phyloP scores from a whole-genome alignment of 2,888 invertebrate species.

The Ferdinandea cuprea region DNA sequence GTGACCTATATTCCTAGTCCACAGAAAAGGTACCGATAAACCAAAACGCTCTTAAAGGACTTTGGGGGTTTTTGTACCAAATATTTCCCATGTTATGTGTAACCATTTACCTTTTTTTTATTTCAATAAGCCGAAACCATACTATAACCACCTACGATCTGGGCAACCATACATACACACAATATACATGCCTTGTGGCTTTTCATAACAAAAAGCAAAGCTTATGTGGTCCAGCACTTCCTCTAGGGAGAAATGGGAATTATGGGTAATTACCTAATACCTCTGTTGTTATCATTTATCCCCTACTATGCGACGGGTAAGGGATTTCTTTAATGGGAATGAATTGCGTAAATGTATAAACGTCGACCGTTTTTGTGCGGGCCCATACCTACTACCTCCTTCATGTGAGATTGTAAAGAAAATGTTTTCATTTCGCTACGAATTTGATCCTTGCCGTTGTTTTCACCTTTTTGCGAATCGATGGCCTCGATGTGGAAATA shows the following conservation, averaged over 20 bases:
- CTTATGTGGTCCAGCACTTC: slow-evolving; percentile 53
- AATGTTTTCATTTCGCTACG: slow-evolving; percentile 17
- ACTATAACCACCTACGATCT: slow-evolving; percentile 39
- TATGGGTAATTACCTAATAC: slow-evolving; percentile 38
- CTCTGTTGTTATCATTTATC: slow-evolving; percentile 44
- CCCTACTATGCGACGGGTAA: slow-evolving; percentile 15
- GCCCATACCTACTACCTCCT: slow-evolving; percentile 22
- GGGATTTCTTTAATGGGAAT: slow-evolving; percentile 67
- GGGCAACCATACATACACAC: slow-evolving; percentile 6
- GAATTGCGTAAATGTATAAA: slow-evolving; percentile 66
- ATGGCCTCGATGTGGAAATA: slow-evolving; percentile 9
- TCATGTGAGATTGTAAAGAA: slow-evolving; percentile 36
- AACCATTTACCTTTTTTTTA: slow-evolving; percentile 36
- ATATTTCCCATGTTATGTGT: neutral
- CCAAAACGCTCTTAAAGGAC: neutral
- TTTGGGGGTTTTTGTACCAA: neutral
- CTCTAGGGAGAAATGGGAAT: neutral
- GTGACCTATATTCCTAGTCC: neutral
- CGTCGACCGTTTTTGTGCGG: slow-evolving; percentile 19
- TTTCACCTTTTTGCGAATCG: slow-evolving; percentile 22
- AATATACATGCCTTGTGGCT: slow-evolving; percentile 30
- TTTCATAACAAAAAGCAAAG: slow-evolving; percentile 34
- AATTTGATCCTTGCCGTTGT: slow-evolving; percentile 18
- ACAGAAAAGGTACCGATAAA: neutral
- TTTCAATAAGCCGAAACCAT: slow-evolving; percentile 24